Base-by-base conservation (phyloP, 37 sponge, comb jelly and placozoan genomes). In the Tethya wilhelma region DNA sequence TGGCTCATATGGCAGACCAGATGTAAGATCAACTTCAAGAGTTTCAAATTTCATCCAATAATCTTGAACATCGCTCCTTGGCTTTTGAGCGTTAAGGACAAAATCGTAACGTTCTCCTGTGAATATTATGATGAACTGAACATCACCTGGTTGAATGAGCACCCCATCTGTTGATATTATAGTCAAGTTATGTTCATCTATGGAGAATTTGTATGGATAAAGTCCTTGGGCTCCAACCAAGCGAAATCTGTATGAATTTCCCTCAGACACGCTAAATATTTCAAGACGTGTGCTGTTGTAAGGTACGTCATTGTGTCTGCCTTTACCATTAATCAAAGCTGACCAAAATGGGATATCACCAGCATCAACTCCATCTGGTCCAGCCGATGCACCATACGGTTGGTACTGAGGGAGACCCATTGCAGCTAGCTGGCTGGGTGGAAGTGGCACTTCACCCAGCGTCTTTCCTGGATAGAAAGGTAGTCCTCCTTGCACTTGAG, bases 91-190 rank as follows among this genome's bases (percentile, higher is more conserved):
- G 2, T 65, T 63, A 2, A 93, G 64, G 22, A 89, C 38, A 38
- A 93, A 82, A 38, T 93, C 93, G 41, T 89, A 93, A 2, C 93
- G 56, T 57, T 93, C 93, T 28, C 93, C 93, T 33, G 79, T 77
- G 67, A 89, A 86, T 8, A 93, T 57, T 0, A 93, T 72, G 63
- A 93, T 82, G 70, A 74, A 93, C 44, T 89, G 87, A 20, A 89
- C 89, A 7, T 81, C 79, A 0, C 44, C 55, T 12, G 78, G 78
- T 26, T 84, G 6, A 45, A 93, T 77, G 23, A 58, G 45, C 12
- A 62, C 58, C 5, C 90, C 93, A 85, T 93, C 93, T 34, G 86
- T 81, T 6, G 90, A 73, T 1, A 93, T 73, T 1, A 89, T 63
- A 22, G 64, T 88, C 26, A 93, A 60, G 6, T 79, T 76, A 74